Base-by-base conservation (phyloP, 2,797 vertebrate genomes). In the Setipinna tenuifilis region DNA sequence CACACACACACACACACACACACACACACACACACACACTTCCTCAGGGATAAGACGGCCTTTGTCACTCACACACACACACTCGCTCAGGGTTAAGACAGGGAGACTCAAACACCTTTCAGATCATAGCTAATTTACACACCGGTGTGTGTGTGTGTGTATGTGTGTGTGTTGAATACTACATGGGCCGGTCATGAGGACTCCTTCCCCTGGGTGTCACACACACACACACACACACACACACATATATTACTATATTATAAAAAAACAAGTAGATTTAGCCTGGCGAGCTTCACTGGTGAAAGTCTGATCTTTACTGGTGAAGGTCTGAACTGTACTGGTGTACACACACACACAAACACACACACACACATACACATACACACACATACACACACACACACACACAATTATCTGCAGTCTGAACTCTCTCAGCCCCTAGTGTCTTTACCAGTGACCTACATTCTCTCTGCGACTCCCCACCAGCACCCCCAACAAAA, bases 311-410 rank as follows among this genome's bases (percentile, higher is more conserved):
- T n/a, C n/a, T n/a, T n/a, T n/a, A n/a, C n/a, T n/a, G n/a, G n/a
- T n/a, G n/a, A n/a, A n/a, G n/a, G n/a, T n/a, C n/a, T n/a, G n/a
- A n/a, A n/a, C n/a, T n/a, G n/a, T n/a, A n/a, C n/a, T n/a, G n/a
- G n/a, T n/a, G n/a, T n/a, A 54, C 50, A 54, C 50, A 54, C 50
- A 54, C 50, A 54, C 50, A 54, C 50, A 54, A 25, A 82, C 84
- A 82, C 59, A 85, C 19, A 54, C 50, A 54, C 50, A 54, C 50
- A 54, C 50, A 54, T 6, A 54, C 50, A 54, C 50, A 54, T 6
- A 54, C 50, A 54, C 50, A 85, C 19, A 57, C 31, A 71, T 0
- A 44, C 65, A 35, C 82, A 81, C 75, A 83, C n/a, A 65, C 41
- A 16, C 11, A 54, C 4, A 23, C 17, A 62, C 58, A 11, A 21